Percentiles rank a stretch among this genome's conserved stretches.
Conservation (phyloP, 92 coral and sea anemone species). For the Meandrina meandrites region DNA sequence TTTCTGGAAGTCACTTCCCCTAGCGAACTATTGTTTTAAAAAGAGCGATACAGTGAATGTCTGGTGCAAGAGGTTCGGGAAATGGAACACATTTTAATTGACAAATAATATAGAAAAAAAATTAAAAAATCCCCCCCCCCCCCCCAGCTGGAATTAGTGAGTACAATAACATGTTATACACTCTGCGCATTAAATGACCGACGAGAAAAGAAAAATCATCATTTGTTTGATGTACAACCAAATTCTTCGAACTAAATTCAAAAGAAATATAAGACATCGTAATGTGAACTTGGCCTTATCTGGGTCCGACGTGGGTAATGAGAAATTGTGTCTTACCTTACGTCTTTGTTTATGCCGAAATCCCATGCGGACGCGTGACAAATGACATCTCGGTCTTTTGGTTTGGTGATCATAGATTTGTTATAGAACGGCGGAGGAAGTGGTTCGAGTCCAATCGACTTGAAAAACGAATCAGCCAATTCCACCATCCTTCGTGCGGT, state of each 20-base stretch:
- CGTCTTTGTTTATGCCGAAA: conserved; percentile 67
- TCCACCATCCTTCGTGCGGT: conserved; percentile 61
- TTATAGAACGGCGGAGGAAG: conserved; percentile 68
- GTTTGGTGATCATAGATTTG: conserved; percentile 80
- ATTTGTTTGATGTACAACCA: not conserved
- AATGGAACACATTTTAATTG: no score
- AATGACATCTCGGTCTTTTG: conserved; percentile 72
- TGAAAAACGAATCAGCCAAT: conserved; percentile 85
- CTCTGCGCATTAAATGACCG: no score
- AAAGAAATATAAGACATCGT: not conserved
- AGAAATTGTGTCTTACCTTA: conserved; percentile 51
- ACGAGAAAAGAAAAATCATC: not conserved
- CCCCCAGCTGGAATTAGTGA: not conserved
- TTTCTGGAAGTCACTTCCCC: no score
- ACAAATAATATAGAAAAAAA: no score
- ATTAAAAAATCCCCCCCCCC: no score
- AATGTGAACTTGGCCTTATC: no score
- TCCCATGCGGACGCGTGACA: conserved; percentile 97
- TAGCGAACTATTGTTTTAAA: no score
- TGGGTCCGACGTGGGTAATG: no score
- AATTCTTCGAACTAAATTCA: not conserved
- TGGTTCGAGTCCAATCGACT: conserved; percentile 73
- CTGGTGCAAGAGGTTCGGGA: no score
- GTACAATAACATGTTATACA: no score
- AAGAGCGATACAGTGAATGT: no score